Percentiles rank a stretch among this genome's conserved stretches.
These are phyloP conservation scores for Rhea pennata DNA, from an alignment of 2,113 vertebrate genomes.

Conservation along the genomic window DNA sequence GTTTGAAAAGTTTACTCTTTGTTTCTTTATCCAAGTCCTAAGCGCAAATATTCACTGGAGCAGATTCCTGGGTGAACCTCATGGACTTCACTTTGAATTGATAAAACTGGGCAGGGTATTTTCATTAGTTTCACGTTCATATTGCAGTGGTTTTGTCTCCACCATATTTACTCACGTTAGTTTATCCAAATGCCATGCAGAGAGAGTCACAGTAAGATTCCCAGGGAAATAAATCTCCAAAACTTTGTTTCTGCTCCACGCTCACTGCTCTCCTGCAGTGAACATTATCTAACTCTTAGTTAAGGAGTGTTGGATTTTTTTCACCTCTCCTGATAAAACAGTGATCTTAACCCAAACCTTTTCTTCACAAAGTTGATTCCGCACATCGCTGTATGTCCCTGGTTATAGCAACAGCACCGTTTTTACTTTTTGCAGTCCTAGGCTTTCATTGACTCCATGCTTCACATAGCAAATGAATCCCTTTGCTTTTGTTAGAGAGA, in stretches of 20 bases:
- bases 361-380: background rate
- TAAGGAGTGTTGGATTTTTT: background rate
- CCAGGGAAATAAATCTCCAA: background rate
- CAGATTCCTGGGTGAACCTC: background rate
- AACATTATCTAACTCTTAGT: background rate
- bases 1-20: background rate
- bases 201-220: background rate
- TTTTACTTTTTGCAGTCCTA: background rate
- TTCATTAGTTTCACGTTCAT: background rate
- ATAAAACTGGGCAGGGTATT: background rate
- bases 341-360: background rate
- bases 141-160: background rate
- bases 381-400: background rate
- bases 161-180: background rate
- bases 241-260: background rate
- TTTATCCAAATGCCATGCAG: background rate
- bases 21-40: background rate
- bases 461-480: background rate
- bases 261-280: background rate
- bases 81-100: background rate
- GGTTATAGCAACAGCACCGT: background rate
- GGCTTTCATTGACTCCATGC: fast-evolving
- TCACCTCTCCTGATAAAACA: background rate
- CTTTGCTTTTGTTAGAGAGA: background rate
- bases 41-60: background rate